Evolutionary conservation across 2,113 vertebrate species (phyloP).

Genomic region (Eublepharis macularius): DNA sequence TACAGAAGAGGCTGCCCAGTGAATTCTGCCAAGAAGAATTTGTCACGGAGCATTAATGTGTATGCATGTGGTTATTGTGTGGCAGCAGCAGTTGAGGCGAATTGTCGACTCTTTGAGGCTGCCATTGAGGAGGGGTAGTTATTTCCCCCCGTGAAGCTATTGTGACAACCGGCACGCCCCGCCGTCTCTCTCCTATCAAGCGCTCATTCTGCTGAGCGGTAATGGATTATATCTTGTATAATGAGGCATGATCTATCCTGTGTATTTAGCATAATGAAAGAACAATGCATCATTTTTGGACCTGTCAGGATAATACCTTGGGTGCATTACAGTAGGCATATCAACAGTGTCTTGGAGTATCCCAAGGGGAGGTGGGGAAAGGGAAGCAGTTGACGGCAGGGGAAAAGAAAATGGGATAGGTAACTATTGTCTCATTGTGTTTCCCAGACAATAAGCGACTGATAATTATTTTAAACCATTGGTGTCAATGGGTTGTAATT

Average conservation of each 20-base stretch:
- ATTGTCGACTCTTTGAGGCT: background rate
- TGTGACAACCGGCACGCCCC: slow-evolving; percentile 7
- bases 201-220: slow-evolving; percentile 22
- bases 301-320: slow-evolving; percentile 38
- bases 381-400: background rate
- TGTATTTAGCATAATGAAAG: slow-evolving; percentile 60
- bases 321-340: slow-evolving; percentile 41
- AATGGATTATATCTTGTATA: slow-evolving; percentile 59
- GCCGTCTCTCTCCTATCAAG: background rate
- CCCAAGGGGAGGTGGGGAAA: slow-evolving; percentile 35
- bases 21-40: background rate
- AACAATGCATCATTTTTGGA: slow-evolving; percentile 60
- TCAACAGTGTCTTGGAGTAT: slow-evolving; percentile 48
- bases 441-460: slow-evolving; percentile 48
- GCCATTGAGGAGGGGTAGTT: background rate
- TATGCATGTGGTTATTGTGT: too few species aligned
- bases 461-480: slow-evolving; percentile 57
- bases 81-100: background rate
- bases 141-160: background rate
- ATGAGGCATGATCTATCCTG: slow-evolving; percentile 53
- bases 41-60: background rate
- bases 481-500: slow-evolving; percentile 49
- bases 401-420: slow-evolving; percentile 37
- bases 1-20: background rate
- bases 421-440: slow-evolving; percentile 31